Base-by-base conservation (phyloP, 2,888 invertebrate species). In the Aleiodes testaceus region DNA sequence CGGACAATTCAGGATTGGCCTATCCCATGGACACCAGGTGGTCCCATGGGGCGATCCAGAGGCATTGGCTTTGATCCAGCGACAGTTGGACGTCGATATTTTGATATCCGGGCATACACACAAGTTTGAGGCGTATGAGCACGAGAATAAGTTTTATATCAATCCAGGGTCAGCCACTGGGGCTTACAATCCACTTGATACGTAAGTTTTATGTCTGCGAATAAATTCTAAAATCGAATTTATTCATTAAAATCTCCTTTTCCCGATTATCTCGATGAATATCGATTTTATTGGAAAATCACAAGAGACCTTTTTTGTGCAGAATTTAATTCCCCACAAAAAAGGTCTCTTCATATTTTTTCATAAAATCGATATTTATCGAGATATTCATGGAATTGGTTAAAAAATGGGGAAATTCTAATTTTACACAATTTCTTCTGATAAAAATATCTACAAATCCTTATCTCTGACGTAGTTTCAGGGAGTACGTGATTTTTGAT, bases 101-200 rank as follows among this genome's bases (percentile, higher is more conserved):
- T 90, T 99, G 55, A 99, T 99, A 84, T 97, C 98, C 0, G 99
- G 99, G 0, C 99, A 99, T 87, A 99, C 99, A 0, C 99, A 99
- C 88, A 95, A 96, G 82, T 99, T 99, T 89, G 97, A 98, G 85
- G 98, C 98, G 0, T 98, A 97, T 80, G 99, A 99, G 86, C 97
- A 98, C 89, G 98, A 98, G 85, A 98, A 97, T 84, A 97, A 98
- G 88, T 99, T 99, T 89, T 99, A 97, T 87, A 98, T 99, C 68
- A 99, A 99, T 88, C 99, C 99, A 3, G 99, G 99, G 7, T 98
- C 98, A 3, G 99, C 98, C 1, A 99, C 99, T 26, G 99, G 99
- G 11, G 98, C 99, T 4, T 99, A 97, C 82, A 97, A 95, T 89
- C 95, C 98, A 36, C 88, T 98, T 75, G 96, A 96, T 84, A 94